Evolutionary conservation across 37 sponge, comb jelly and placozoan genomes (phyloP), one percentile per base, ranked within the genome.

Genomic region (Halichondria panicea): DNA sequence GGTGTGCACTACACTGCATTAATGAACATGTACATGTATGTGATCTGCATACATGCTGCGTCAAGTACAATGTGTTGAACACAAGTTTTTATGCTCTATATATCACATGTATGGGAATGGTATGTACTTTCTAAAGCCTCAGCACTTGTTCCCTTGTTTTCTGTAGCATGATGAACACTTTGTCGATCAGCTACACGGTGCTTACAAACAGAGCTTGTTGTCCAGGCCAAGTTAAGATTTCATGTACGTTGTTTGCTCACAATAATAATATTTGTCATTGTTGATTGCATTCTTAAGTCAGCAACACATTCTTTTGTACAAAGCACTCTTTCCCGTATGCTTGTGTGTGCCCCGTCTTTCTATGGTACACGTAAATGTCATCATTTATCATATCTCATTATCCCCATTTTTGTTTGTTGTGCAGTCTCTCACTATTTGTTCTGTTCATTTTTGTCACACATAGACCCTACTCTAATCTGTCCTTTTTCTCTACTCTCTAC

Each of bases 141-240:
- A 11, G 61, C 4, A 18, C 34, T 19, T 60, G 3, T 63, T 21
- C n/a, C 65, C 34, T 0, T 65, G 43, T 30, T 38, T 9, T 38
- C 41, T 52, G 12, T 56, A 89, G 90, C 66, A 78, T 66, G 90
- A 89, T 55, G 62, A 78, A 2, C 68, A 24, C 44, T 89, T 89
- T 66, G 35, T 84, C n/a, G 63, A 74, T 42, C 65, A 60, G 39
- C 45, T 89, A 18, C 75, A 89, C 74, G 39, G 56, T 8, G 90
- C 90, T 27, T 84, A 89, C 61, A 36, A 71, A 21, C 41, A 55
- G 52, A 84, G 85, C n/a, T n/a, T n/a, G n/a, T 7, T 79, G 39
- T 65, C 66, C 31, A 35, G 36, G 22, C 55, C 27, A 32, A 18
- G 5, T 30, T 59, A 73, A 55, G 31, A 19, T 36, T 35, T n/a